These are phyloP conservation scores for Apodemia duryi DNA, from an alignment of 2,888 invertebrate genomes.

Conservation along the genomic window DNA sequence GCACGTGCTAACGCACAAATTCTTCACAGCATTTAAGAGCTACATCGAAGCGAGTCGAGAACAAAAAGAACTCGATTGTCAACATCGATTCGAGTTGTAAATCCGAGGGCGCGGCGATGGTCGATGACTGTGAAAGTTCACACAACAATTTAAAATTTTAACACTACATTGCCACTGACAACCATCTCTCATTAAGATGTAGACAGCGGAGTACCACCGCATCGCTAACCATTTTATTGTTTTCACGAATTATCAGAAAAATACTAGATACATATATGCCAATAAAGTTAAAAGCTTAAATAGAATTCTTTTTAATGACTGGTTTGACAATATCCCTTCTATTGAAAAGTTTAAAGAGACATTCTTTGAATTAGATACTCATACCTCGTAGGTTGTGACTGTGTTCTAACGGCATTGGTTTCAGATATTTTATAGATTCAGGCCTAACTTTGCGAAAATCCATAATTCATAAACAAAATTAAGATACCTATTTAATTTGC, in stretches of 20 bases:
- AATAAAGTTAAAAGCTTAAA: conserved; percentile 14
- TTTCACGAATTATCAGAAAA: conserved; percentile 52
- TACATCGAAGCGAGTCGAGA: conserved; percentile 36
- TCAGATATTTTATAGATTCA: no score
- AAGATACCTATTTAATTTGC: no score
- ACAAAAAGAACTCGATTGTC: conserved; percentile 48
- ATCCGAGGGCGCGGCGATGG: conserved; percentile 44
- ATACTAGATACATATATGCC: conserved; percentile 18
- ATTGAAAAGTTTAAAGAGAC: neutral
- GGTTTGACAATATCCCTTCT: neutral
- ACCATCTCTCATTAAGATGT: conserved; percentile 57
- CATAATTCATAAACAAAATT: no score
- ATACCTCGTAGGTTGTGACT: no score
- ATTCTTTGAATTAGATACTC: no score
- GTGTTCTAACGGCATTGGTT: no score
- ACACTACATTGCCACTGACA: conserved; percentile 62
- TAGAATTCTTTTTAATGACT: conserved; percentile 8
- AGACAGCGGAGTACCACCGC: conserved; percentile 40
- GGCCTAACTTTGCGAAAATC: no score
- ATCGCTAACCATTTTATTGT: conserved; percentile 66
- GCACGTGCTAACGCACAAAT: conserved; percentile 64
- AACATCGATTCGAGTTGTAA: conserved; percentile 50
- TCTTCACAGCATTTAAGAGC: conserved; percentile 43
- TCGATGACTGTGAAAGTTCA: conserved; percentile 76
- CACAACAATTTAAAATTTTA: conserved; percentile 75